These are phyloP conservation scores for Saturnia pavonia DNA, from an alignment of 2,888 invertebrate genomes.

Conservation along the genomic window DNA sequence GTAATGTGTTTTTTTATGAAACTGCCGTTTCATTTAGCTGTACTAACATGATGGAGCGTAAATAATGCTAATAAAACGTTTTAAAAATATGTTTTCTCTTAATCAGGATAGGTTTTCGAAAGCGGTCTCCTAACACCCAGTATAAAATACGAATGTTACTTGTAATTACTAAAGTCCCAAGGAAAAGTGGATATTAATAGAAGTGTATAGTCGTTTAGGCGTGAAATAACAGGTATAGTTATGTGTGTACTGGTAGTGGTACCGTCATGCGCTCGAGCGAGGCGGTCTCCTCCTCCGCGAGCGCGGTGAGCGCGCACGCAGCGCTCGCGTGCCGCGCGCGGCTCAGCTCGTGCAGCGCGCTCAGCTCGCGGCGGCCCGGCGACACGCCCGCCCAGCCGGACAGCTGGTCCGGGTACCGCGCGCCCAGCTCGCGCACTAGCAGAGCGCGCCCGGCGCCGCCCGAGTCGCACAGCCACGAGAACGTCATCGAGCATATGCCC, in stretches of 20 bases:
- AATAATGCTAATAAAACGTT: too few relatives aligned
- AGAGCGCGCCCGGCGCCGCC: slow-evolving; percentile 26
- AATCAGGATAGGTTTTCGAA: too few relatives aligned
- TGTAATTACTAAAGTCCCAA: too few relatives aligned
- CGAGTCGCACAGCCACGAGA: slow-evolving; percentile 27
- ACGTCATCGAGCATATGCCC: neutral
- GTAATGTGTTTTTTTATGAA: too few relatives aligned
- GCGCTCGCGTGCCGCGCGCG: slow-evolving; percentile 30
- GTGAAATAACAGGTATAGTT: too few relatives aligned
- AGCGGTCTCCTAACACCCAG: too few relatives aligned
- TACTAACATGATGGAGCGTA: too few relatives aligned
- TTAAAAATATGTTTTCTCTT: too few relatives aligned
- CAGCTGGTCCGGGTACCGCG: slow-evolving; percentile 26
- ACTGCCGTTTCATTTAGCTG: too few relatives aligned
- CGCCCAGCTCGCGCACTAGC: slow-evolving; percentile 29
- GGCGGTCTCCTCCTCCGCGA: slow-evolving; percentile 79
- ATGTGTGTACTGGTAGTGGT: slow-evolving; percentile 12
- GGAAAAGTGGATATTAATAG: too few relatives aligned
- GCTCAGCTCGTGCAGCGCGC: slow-evolving; percentile 40
- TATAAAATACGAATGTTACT: too few relatives aligned
- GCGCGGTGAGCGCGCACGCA: slow-evolving; percentile 70
- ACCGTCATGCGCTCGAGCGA: slow-evolving; percentile 86
- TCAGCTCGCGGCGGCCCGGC: slow-evolving; percentile 30
- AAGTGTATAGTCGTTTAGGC: too few relatives aligned
- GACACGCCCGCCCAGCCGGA: slow-evolving; percentile 29